These are phyloP conservation scores for Ochotona princeps DNA, from an alignment of 2,113 vertebrate species.

Conservation along the genomic window DNA sequence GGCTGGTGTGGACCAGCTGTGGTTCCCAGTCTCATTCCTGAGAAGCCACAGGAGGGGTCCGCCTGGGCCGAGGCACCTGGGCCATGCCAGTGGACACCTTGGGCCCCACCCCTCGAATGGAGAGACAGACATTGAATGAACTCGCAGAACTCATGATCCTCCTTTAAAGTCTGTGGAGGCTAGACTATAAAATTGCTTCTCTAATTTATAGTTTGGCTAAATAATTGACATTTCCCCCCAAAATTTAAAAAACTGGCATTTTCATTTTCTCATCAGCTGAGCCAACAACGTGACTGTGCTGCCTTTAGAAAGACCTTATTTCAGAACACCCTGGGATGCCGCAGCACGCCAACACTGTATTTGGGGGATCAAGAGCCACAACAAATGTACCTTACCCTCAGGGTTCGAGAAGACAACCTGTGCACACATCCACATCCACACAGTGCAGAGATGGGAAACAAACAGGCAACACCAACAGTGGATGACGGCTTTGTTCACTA, in stretches of 20 bases:
- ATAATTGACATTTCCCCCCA: neutral
- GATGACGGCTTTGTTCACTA: neutral
- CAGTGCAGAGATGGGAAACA: neutral
- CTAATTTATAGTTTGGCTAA: neutral
- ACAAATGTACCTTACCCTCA: neutral
- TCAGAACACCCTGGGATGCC: neutral
- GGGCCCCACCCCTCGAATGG: neutral
- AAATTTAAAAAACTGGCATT: neutral
- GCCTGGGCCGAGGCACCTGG: no score
- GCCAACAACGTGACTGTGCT: neutral
- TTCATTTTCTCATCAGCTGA: neutral
- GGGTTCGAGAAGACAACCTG: neutral
- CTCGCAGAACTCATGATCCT: neutral
- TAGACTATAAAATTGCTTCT: neutral
- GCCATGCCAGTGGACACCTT: no score
- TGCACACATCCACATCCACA: neutral
- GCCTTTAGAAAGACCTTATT: neutral
- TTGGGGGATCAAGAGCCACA: conserved; percentile 1
- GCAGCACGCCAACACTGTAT: no score
- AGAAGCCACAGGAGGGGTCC: neutral
- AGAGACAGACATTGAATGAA: neutral
- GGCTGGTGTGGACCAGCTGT: neutral
- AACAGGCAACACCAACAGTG: neutral
- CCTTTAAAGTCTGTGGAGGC: conserved; percentile 19
- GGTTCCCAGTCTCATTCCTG: neutral